Evolutionary conservation across 1,140 invertebrate genomes (phyloP), one percentile per base, ranked within the genome.

Genomic region (Pseudoatta argentina): DNA sequence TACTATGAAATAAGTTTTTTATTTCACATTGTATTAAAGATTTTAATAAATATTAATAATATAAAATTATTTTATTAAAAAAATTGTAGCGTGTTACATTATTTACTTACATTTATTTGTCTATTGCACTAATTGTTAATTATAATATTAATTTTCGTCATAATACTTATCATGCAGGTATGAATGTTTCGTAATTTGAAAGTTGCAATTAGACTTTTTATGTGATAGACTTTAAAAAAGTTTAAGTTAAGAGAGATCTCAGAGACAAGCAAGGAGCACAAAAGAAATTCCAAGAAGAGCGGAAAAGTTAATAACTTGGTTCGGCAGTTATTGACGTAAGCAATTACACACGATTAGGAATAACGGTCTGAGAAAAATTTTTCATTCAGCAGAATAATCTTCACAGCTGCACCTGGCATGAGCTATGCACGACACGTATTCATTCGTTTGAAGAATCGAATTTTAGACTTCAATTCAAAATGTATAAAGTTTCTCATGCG

Each of bases 361-460:
- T 55, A 75, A 64, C 12, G 51, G 21, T 34, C 30, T 53, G 59
- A 67, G 34, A 89, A 91, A 91, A 92, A 93, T 92, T 89, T 91
- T 91, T 89, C 76, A 85, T 87, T 75, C 30, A 59, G 7, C 30
- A 69, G 86, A 93, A 93, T 93, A 94, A 94, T 94, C 88, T 90
- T 81, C 78, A 89, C 93, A 94, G 94, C 93, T 94, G 93, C 87
- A 83, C 82, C 88, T 85, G 81, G 86, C 82, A 92, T 93, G 89
- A 88, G 86, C 69, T 85, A 92, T 90, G 89, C 89, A 73, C 77
- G 53, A 69, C 63, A 86, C 87, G 78, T 73, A 77, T 73, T 67
- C 69, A 14, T 87, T 18, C 59, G 14, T 24, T 18, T 14, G 24
- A 7, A 30, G 10, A 87, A 79, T 59, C 76, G 82, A 51, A 86